Evolutionary conservation across 2,888 invertebrate species (phyloP).

Genomic region (Euzophera pinguis): DNA sequence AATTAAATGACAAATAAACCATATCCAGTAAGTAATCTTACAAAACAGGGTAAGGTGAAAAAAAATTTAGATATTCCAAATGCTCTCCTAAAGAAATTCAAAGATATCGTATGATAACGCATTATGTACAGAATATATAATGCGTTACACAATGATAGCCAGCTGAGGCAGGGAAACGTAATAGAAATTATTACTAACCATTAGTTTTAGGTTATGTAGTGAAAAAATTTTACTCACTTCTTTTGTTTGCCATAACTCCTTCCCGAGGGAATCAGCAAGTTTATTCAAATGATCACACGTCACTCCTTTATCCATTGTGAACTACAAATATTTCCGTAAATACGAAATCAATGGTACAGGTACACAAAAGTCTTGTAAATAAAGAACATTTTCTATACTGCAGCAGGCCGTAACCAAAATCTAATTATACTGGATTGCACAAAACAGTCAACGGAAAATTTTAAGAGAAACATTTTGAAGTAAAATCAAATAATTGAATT

Average conservation of each 20-base stretch:
- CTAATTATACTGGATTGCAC: slow-evolving; percentile 31
- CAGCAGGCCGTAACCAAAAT: slow-evolving; percentile 31
- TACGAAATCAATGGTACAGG: slow-evolving; percentile 46
- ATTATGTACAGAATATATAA: slow-evolving; percentile 11
- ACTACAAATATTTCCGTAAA: slow-evolving; percentile 43
- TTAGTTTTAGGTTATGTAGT: slow-evolving; percentile 61
- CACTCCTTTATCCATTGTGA: slow-evolving; percentile 69
- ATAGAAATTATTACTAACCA: slow-evolving; percentile 44
- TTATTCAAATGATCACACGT: slow-evolving; percentile 74
- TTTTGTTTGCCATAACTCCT: slow-evolving; percentile 68
- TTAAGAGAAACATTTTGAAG: slow-evolving; percentile 54
- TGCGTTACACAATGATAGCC: slow-evolving; percentile 56
- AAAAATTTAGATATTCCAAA: neutral
- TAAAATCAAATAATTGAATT: slow-evolving; percentile 61
- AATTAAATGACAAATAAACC: too few species aligned
- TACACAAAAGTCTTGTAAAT: slow-evolving; percentile 56
- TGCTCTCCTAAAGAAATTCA: slow-evolving; percentile 10
- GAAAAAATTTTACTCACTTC: slow-evolving; percentile 51
- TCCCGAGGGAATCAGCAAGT: slow-evolving; percentile 55
- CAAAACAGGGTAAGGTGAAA: neutral
- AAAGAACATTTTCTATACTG: slow-evolving; percentile 55
- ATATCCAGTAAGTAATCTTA: neutral
- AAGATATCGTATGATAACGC: slow-evolving; percentile 20
- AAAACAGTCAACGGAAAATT: slow-evolving; percentile 31
- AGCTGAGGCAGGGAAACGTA: slow-evolving; percentile 49